Base-by-base conservation (phyloP, 2,113 vertebrate genomes). In the Hippocampus abdominalis region DNA sequence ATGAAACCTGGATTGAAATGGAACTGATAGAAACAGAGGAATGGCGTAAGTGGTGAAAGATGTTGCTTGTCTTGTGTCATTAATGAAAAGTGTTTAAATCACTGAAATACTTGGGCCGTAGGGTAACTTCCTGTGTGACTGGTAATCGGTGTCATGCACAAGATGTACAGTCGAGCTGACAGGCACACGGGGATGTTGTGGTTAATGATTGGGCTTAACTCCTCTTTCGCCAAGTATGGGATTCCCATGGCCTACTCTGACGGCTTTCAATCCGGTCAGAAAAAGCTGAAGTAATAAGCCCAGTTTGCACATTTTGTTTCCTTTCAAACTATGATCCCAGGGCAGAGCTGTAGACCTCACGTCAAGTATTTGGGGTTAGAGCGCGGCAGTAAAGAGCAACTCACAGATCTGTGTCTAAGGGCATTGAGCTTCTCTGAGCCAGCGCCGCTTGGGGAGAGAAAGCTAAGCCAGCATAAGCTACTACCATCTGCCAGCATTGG, bases 381-480 rank as follows among this genome's bases (percentile, higher is more conserved):
- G 79, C 75, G 85, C 77, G 70, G 78, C 68, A 75, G 74, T 70
- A 73, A 73, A 75, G 80, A 80, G 80, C 76, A 70, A 77, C 77
- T 84, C 87, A 76, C 75, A 86, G 87, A 87, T 87, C 83, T 81
- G 84, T 73, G 85, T 87, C 89, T 84, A 72, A 85, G 85, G 89
- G 86, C 85, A 83, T 79, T 64, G 72, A 87, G 82, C 87, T 80
- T 85, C 79, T 85, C 74, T 74, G 76, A 82, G 85, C 80, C 79
- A 75, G 74, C 8, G 72, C 86, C 87, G 46, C 63, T 90, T 73
- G 9, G 87, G 89, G 82, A 83, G 82, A 75, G 78, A 83, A 84
- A 70, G 65, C 77, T 90, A 85, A 90, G 86, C 84, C 86, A 87
- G 71, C 73, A 79, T 87, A 88, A 89, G 84, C 87, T 86, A 81